Evolutionary conservation across 2,797 vertebrate genomes (phyloP), one percentile per base, ranked within the genome.

Genomic region (Tapera naevia): DNA sequence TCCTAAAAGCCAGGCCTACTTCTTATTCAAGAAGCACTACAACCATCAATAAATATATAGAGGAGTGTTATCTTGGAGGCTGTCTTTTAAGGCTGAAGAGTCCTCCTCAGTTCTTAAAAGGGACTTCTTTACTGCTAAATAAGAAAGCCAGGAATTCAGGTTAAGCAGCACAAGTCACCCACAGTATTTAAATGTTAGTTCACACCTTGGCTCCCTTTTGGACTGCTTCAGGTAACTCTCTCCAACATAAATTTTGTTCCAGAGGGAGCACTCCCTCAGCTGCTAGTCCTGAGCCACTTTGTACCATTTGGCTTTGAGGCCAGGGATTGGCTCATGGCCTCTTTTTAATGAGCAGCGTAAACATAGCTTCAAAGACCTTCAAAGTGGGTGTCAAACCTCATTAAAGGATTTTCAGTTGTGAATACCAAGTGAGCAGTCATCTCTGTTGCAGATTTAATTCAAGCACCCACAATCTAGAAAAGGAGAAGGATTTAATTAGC

Each of bases 401-500:
- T 94, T 80, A 92, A 57, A 86, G n/a, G 50, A 83, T 79, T 39
- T 80, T 65, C 53, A 58, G 58, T 62, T 81, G 50, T 86, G 80
- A 94, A 92, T 66, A 62, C 43, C 66, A 69, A 79, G 76, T 12
- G 35, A 86, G 66, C 58, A 88, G 37, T 65, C 37, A 66, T 75
- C 46, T 56, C 58, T 84, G 27, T 13, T 80, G 58, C 53, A 81
- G 62, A n/a, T 41, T 89, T 89, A 69, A 78, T 69, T 78, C 43
- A 92, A 88, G 66, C 50, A 94, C 82, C 58, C 88, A 62, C 50
- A 48, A 5, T 79, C 54, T 56, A 90, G 73, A 86, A 94, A 94
- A 96, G 32, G 37, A 70, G 89, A 93, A 94, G 58, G 51, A 74
- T 83, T 91, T 89, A 92, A 92, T 94, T 69, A 86, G 46, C 46